phyloP scores from a whole-genome alignment of 2,113 vertebrate species.

The Indicator maculatus region DNA sequence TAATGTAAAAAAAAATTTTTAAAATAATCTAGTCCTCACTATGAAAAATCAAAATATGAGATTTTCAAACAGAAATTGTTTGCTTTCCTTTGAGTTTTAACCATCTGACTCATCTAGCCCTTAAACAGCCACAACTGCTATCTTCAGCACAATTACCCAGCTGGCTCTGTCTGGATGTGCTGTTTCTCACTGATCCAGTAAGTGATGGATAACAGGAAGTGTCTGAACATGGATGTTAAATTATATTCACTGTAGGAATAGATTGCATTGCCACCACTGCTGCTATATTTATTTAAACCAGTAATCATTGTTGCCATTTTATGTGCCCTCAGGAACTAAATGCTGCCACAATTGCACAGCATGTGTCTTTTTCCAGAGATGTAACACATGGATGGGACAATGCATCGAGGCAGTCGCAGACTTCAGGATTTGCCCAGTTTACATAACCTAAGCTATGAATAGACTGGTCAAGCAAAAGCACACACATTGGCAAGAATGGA shows the following conservation, averaged over 20 bases:
- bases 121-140: slow-evolving; percentile 2
- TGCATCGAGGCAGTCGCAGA: background rate
- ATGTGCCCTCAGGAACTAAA: slow-evolving; percentile 3
- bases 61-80: background rate
- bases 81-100: background rate
- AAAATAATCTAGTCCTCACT: background rate
- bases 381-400: background rate
- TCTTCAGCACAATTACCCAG: background rate
- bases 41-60: background rate
- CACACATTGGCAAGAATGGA: background rate
- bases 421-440: background rate
- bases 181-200: slow-evolving; percentile 59
- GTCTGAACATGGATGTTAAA: slow-evolving; percentile 46
- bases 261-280: slow-evolving; percentile 19
- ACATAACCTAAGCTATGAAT: background rate
- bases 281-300: slow-evolving; percentile 62
- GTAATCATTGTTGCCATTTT: slow-evolving; percentile 47
- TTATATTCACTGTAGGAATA: slow-evolving; percentile 59
- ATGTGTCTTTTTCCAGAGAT: background rate
- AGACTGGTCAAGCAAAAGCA: background rate
- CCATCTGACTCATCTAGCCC: background rate
- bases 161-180: background rate
- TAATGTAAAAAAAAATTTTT: rapidly evolving
- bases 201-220: slow-evolving; percentile 57
- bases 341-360: background rate